A percentile compares a stretch with the other conserved stretches of the same genome.
Evolutionary conservation across 92 coral and sea anemone genomes (phyloP).

Genomic region (Paramuricea clavata): DNA sequence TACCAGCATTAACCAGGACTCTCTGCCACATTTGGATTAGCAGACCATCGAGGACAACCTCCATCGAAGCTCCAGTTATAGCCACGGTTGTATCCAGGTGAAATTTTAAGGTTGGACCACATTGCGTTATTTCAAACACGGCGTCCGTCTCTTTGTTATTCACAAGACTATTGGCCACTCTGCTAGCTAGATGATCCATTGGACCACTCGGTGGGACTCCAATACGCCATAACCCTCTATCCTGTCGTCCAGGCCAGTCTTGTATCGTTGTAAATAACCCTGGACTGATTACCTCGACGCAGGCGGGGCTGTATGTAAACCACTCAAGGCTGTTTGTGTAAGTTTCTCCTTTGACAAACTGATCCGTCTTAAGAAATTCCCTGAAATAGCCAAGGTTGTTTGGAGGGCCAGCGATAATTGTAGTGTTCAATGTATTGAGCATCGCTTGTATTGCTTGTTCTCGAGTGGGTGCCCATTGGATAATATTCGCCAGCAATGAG

Average conservation of each 20-base stretch:
- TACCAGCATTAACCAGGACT: conserved; percentile 27
- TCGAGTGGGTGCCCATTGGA: conserved; percentile 71
- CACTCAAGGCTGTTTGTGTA: conserved; percentile 14
- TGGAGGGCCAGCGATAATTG: conserved; percentile 61
- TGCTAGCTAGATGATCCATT: conserved; percentile 72
- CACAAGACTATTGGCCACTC: conserved; percentile 68
- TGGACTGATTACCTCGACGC: conserved; percentile 57
- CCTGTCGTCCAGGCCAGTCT: conserved; percentile 72
- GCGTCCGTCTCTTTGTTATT: conserved; percentile 63
- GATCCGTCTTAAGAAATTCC: conserved; percentile 40
- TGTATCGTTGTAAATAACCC: conserved; percentile 71
- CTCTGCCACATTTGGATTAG: conserved; percentile 64
- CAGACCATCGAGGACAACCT: conserved; percentile 35
- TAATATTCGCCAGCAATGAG: conserved; percentile 67
- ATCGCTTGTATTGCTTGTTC: conserved; percentile 28
- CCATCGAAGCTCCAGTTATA: conserved; percentile 71
- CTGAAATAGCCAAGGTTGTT: conserved; percentile 67
- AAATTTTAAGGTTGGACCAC: conserved; percentile 69
- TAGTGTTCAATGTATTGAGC: conserved; percentile 31
- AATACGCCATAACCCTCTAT: conserved; percentile 73
- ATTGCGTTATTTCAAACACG: conserved; percentile 65
- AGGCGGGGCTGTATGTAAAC: conserved; percentile 23
- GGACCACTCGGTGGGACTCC: conserved; percentile 80
- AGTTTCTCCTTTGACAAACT: conserved; percentile 56
- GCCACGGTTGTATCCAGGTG: conserved; percentile 54